Conservation (phyloP, 2,113 vertebrate genomes). For the Trichechus manatus region DNA sequence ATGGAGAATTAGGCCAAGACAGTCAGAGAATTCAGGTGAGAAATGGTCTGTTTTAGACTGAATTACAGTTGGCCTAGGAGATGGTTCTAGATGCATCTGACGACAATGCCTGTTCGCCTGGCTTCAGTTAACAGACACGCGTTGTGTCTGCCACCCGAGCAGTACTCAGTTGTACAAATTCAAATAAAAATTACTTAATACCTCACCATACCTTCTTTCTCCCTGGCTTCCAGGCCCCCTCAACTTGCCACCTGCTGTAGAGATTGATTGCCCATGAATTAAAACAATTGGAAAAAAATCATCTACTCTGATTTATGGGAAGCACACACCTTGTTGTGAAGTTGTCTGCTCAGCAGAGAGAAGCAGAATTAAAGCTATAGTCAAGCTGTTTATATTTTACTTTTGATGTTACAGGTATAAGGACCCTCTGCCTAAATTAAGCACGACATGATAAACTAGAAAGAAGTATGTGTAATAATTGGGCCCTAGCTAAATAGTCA, state of each 20-base stretch:
- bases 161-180: conserved; percentile 37
- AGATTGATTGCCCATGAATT: conserved; percentile 58
- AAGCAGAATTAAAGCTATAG: conserved; percentile 34
- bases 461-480: not conserved
- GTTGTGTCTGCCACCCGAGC: not conserved
- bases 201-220: conserved; percentile 37
- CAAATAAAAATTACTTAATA: conserved; percentile 47
- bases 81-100: not conserved
- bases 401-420: not conserved
- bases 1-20: not conserved
- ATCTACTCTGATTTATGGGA: conserved; percentile 56
- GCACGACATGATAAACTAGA: not conserved
- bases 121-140: not conserved
- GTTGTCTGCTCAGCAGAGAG: not conserved
- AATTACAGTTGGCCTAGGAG: not conserved
- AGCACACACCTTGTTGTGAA: conserved; percentile 15
- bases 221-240: not conserved
- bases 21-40: not conserved
- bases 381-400: not conserved
- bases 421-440: conserved; percentile 42
- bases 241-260: conserved; percentile 20
- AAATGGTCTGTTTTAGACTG: not conserved
- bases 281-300: conserved; percentile 72
- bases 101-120: not conserved
- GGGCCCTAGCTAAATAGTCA: not conserved